Evolutionary conservation across 2,888 invertebrate species (phyloP), one percentile per base, ranked within the genome.

Genomic region (Rhagium mordax): DNA sequence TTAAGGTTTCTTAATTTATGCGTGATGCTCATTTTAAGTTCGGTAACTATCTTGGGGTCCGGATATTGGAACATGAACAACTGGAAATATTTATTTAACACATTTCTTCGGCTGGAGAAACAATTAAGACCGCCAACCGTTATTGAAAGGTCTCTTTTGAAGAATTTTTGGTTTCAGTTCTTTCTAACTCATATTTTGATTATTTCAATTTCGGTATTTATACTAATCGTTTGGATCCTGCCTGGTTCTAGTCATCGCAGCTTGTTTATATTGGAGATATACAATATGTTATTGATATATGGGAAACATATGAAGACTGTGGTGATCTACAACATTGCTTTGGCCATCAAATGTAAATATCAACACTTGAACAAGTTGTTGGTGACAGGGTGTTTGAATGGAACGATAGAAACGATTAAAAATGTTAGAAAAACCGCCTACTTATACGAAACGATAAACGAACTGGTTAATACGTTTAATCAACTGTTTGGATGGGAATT

Each of bases 401-500:
- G 41, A 4, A 41, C 3, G n/a, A 18, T 16, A 13, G 18, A 20
- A 1, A 13, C 13, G 3, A 18, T 10, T 0, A 24, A 18, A 60
- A 29, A 47, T 20, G 47, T 61, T 13, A 13, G 7, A 20, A 13
- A 5, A 1, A 24, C 21, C 2, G 47, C 61, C 18, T 6, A 24
- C n/a, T 10, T 61, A n/a, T 61, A 47, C 8, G 20, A 15, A 20
- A 0, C 7, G 2, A 16, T 18, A n/a, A 18, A 15, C 6, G 21
- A 21, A 61, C n/a, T 47, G 10, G 61, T 61, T n/a, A 6, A 47
- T n/a, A 61, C 0, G 1, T 61, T 21, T 8, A 61, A 61, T 15
- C 18, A 18, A 29, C 21, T 61, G 0, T 61, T 61, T 15, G 61
- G 61, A 47, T 61, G 61, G 61, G 61, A 61, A 41, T 6, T 61